Conservation (phyloP, 1,140 invertebrate species). For the Chionoecetes opilio region DNA sequence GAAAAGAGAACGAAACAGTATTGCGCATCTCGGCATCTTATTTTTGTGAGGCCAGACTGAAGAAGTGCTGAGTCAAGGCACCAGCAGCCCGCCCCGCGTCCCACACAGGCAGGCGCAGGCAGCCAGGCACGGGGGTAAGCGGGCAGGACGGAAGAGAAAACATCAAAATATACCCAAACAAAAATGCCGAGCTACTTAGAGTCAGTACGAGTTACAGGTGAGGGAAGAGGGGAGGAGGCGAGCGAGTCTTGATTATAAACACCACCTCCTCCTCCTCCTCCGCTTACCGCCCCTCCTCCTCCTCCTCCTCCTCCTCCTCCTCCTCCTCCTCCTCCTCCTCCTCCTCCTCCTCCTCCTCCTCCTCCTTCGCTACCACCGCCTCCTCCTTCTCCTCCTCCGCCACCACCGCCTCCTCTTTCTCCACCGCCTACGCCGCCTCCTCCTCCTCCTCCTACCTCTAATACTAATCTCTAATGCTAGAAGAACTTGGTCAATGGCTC, state of each 20-base stretch:
- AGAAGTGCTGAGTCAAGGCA: background rate
- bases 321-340: background rate
- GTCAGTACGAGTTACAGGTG: background rate
- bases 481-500: slow-evolving; percentile 27
- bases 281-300: background rate
- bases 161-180: background rate
- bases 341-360: background rate
- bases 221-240: no score
- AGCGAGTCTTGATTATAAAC: background rate
- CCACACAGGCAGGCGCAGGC: background rate
- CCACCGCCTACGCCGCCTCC: background rate
- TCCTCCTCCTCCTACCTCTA: slow-evolving; percentile 9
- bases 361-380: background rate
- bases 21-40: background rate
- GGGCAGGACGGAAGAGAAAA: background rate
- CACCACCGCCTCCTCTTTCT: background rate
- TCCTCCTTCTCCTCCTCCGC: background rate
- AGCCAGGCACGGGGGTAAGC: background rate
- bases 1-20: background rate
- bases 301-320: background rate
- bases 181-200: background rate
- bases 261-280: slow-evolving; percentile 6
- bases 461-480: no score
- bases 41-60: background rate
- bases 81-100: background rate